Evolutionary conservation across 2,888 invertebrate species (phyloP).

Genomic region (Heliconius erato): DNA sequence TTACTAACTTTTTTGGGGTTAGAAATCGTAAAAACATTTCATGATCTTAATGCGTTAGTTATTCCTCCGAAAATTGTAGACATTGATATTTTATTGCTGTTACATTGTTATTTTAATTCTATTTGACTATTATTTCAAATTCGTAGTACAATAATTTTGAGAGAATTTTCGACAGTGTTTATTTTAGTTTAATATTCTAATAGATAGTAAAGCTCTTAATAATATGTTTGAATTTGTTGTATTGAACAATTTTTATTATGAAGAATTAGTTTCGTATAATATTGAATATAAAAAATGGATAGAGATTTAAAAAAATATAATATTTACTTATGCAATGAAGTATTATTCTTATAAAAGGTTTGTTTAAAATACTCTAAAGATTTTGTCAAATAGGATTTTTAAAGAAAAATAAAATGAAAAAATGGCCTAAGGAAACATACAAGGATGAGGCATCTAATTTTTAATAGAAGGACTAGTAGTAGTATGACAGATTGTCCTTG

Average conservation of each 20-base stretch:
- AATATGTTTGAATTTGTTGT: no score
- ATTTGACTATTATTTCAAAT: neutral
- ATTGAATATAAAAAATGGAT: no score
- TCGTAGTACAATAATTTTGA: neutral
- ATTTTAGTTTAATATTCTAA: neutral
- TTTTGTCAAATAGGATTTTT: neutral
- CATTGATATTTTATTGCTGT: neutral
- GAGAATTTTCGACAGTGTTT: neutral
- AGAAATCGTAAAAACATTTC: no score
- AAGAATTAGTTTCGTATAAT: no score
- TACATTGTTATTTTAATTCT: neutral
- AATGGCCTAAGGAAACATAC: neutral
- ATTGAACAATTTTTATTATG: no score
- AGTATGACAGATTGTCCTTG: neutral
- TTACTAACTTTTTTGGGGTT: no score
- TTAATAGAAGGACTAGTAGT: neutral
- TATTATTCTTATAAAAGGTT: no score
- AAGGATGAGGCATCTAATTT: neutral
- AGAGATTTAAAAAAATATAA: no score
- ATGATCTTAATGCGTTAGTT: neutral
- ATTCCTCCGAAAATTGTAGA: neutral
- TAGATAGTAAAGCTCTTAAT: no score
- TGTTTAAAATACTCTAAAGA: neutral
- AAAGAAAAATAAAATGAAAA: neutral
- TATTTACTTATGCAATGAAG: no score